Conservation (phyloP, 2,797 vertebrate genomes). For the Thalassophryne amazonica region DNA sequence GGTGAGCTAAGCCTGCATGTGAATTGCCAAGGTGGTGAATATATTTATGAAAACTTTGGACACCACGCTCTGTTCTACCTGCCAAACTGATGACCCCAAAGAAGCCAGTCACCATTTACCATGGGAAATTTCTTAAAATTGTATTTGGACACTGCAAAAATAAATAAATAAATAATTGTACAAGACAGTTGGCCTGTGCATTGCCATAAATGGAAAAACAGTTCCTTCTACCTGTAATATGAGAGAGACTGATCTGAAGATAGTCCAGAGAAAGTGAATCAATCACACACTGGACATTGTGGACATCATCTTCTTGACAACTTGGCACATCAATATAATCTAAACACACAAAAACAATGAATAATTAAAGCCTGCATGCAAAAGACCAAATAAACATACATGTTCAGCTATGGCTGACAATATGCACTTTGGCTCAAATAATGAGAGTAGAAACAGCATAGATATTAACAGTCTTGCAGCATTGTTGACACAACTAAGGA, state of each 20-base stretch:
- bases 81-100: too few species aligned
- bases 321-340: slow-evolving; percentile 83
- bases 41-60: too few species aligned
- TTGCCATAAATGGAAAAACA: neutral
- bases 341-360: slow-evolving; percentile 41
- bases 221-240: slow-evolving; percentile 87
- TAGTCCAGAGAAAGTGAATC: slow-evolving; percentile 96
- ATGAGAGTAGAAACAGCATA: slow-evolving; percentile 1
- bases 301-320: slow-evolving; percentile 88
- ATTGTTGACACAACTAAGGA: slow-evolving; percentile 31
- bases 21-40: too few species aligned
- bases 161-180: too few species aligned
- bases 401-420: neutral
- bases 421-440: neutral
- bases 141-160: too few species aligned
- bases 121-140: too few species aligned
- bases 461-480: slow-evolving; percentile 8
- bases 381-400: neutral
- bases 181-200: too few species aligned
- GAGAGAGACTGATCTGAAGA: slow-evolving; percentile 95
- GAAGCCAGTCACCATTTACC: too few species aligned
- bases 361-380: neutral
- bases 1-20: too few species aligned
- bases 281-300: slow-evolving; percentile 93
- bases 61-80: too few species aligned